Evolutionary conservation across 1,140 invertebrate genomes (phyloP).

Genomic region (Phthorimaea operculella): DNA sequence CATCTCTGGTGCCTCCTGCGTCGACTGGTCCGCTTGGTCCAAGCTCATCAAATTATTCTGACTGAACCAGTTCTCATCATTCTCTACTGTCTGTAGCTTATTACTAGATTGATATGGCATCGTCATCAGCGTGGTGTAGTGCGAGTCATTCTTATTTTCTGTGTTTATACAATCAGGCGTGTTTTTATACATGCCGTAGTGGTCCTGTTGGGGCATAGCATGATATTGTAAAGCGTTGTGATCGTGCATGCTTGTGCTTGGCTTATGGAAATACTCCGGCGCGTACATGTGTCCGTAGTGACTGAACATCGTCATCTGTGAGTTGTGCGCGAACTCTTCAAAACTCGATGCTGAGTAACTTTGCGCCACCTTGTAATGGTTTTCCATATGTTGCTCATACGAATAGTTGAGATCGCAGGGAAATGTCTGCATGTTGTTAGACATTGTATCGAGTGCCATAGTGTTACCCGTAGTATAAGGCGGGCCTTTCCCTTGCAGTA

Average conservation of each 20-base stretch:
- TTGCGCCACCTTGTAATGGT: constrained; percentile 50
- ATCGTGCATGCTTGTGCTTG: constrained; percentile 36
- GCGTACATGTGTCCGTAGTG: constrained; percentile 67
- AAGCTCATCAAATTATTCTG: constrained; percentile 52
- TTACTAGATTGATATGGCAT: constrained; percentile 70
- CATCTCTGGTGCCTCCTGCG: constrained; percentile 73
- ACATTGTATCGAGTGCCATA: constrained; percentile 42
- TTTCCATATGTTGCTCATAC: constrained; percentile 49
- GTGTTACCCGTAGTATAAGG: constrained; percentile 40
- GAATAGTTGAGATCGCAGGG: constrained; percentile 60
- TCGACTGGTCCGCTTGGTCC: constrained; percentile 64
- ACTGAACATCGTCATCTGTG: constrained; percentile 68
- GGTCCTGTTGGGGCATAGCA: constrained; percentile 38
- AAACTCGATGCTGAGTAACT: constrained; percentile 67
- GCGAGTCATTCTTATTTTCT: constrained; percentile 59
- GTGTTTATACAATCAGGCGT: constrained; percentile 39
- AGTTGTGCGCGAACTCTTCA: constrained; percentile 68
- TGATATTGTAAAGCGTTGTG: constrained; percentile 46
- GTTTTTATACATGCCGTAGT: constrained; percentile 60
- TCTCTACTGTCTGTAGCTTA: constrained; percentile 71
- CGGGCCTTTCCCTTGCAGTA: constrained; percentile 56
- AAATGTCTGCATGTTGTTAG: constrained; percentile 56
- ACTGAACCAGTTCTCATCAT: constrained; percentile 63
- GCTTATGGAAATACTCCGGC: constrained; percentile 59
- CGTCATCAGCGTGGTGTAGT: constrained; percentile 70